Base-by-base conservation (phyloP, 2,113 vertebrate genomes). In the Neodon shergylaensis region DNA sequence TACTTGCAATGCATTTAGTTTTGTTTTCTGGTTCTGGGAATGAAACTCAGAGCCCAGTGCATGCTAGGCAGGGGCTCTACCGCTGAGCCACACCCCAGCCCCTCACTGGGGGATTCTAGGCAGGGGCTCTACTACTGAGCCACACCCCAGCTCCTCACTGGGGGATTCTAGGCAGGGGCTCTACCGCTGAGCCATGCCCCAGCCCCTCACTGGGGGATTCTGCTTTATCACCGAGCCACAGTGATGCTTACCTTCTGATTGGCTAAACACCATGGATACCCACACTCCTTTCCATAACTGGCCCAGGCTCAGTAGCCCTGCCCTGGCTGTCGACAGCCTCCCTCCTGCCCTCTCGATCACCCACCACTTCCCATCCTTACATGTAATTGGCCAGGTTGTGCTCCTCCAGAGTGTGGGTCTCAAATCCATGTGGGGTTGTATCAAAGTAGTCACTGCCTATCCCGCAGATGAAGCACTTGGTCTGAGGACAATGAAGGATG, bases 361-460 rank as follows among this genome's bases (percentile, higher is more conserved):
- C 78, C 66, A n/a, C 9, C 0, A 31, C 39, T 44, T n/a, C 26
- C 81, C 17, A 36, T 3, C 83, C 99, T 99, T 94, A 98, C 98
- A 98, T 98, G 90, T 98, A 98, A 97, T 99, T 99, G 97, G 99
- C 99, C 97, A 99, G 97, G 96, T 99, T 99, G 92, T 99, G 99
- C 77, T 99, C 99, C 63, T 99, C 99, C 70, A 99, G 96, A 0
- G 99, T 99, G 98, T 99, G 99, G 0, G 99, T 99, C 98, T 99
- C 99, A 3, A 99, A 99, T 88, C 99, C 99, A 0, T 99, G 99
- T 0, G 99, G 99, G 42, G 99, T 99, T 5, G 99, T 99, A 88
- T 99, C 99, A 79, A 99, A 99, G 98, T 99, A 99, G 97, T 99
- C 99, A 0, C 99, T 99, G 95, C 99, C 99, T 17, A 99, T 99